Conservation (phyloP, 2,888 invertebrate genomes). For the Branchellion lobata region DNA sequence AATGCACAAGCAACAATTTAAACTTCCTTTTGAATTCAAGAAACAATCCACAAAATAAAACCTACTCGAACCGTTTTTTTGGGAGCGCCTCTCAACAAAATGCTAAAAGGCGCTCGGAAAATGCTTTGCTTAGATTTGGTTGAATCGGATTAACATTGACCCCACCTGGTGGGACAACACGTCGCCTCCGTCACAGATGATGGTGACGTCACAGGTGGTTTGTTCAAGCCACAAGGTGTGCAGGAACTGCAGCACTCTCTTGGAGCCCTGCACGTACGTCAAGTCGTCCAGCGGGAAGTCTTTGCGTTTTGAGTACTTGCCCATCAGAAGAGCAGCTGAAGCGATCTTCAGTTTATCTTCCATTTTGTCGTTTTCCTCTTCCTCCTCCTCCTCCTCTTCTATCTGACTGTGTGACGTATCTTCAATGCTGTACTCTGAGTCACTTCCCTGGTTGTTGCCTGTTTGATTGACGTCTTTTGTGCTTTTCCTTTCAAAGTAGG, state of each 20-base stretch:
- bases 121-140: neutral
- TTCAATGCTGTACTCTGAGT: neutral
- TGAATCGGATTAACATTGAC: no score
- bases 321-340: conserved; percentile 35
- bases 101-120: no score
- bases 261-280: conserved; percentile 42
- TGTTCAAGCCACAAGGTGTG: conserved; percentile 46
- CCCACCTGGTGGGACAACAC: conserved; percentile 42
- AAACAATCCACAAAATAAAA: no score
- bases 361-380: neutral
- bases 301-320: conserved; percentile 13
- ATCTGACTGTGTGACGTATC: neutral
- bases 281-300: conserved; percentile 38
- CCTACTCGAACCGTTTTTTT: no score
- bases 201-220: conserved; percentile 41
- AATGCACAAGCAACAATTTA: neutral
- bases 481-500: neutral
- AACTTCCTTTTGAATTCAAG: no score
- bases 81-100: no score
- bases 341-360: conserved; percentile 6
- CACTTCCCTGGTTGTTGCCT: no score
- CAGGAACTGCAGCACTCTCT: conserved; percentile 42
- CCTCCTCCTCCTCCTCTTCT: neutral
- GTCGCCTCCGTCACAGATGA: conserved; percentile 40
- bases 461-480: no score